A percentile compares a stretch with the other conserved stretches of the same genome.
phyloP scores from a whole-genome alignment of 53 echinoderm and acorn worm species.

The Paelopatides confundens region DNA sequence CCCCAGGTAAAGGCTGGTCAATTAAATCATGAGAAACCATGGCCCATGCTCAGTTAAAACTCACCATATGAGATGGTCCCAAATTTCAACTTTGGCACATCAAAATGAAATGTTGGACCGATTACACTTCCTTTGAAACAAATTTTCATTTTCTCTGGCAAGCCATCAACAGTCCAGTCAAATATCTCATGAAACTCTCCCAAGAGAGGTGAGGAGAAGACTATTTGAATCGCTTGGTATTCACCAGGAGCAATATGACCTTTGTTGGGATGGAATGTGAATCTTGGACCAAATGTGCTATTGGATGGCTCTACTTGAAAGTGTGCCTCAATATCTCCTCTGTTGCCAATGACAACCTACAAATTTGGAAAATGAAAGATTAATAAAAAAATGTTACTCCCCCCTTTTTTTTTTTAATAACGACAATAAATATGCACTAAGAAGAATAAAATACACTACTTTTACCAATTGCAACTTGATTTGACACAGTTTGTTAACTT shows the following conservation, averaged over 20 bases:
- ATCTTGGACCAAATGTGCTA: constrained; percentile 92
- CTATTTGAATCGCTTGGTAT: constrained; percentile 90
- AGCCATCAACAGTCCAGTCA: constrained; percentile 78
- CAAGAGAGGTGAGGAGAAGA: constrained; percentile 87
- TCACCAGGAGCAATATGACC: constrained; percentile 82
- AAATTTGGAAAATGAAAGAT: too few relatives aligned
- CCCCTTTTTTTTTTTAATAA: too few relatives aligned
- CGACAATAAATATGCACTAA: too few relatives aligned
- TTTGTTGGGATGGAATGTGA: constrained; percentile 87
- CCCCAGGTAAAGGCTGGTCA: too few relatives aligned
- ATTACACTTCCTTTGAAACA: constrained; percentile 93
- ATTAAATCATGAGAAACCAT: too few relatives aligned
- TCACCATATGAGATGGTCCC: constrained; percentile 95
- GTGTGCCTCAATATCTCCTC: constrained; percentile 93
- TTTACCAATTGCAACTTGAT: too few relatives aligned
- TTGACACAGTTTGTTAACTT: too few relatives aligned
- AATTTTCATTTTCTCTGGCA: constrained; percentile 84
- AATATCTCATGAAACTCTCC: constrained; percentile 96
- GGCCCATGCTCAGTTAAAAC: neutral
- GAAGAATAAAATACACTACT: too few relatives aligned
- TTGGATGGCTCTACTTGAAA: constrained; percentile 78
- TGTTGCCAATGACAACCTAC: constrained; percentile 93
- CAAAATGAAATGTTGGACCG: constrained; percentile 99
- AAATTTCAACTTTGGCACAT: constrained; percentile 95
- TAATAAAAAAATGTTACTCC: too few relatives aligned